Conservation (phyloP, 1,140 invertebrate species). For the Cheumatopsyche charites region DNA sequence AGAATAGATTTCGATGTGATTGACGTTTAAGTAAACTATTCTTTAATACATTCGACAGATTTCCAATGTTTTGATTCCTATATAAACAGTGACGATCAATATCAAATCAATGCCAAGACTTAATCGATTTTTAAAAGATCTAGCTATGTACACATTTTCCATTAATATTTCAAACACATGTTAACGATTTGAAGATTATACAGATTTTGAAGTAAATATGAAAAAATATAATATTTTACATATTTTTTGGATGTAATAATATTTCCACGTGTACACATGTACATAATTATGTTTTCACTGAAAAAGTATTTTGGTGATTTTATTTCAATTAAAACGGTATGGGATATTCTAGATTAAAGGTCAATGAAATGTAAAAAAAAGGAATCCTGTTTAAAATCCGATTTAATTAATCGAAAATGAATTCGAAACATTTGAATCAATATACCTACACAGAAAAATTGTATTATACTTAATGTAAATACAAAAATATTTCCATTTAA, state of each 20-base stretch:
- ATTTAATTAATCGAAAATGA: no score
- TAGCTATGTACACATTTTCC: background rate
- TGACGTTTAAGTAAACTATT: slow-evolving; percentile 7
- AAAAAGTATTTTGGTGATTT: no score
- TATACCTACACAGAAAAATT: background rate
- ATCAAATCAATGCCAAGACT: background rate
- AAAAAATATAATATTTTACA: no score
- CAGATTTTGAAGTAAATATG: no score
- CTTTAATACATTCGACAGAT: slow-evolving; percentile 7
- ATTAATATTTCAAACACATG: background rate
- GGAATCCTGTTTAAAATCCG: no score
- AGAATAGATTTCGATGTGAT: background rate
- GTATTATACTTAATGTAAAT: background rate
- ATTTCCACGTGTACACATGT: no score
- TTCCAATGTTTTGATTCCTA: background rate
- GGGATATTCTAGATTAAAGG: slow-evolving; percentile 2
- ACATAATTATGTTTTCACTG: no score
- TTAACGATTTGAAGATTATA: no score
- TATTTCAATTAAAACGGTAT: background rate
- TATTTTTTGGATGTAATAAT: no score
- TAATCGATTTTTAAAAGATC: background rate
- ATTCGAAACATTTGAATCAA: background rate
- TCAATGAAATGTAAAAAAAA: background rate
- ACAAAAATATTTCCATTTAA: background rate
- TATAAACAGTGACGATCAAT: background rate